Evolutionary conservation across 2,888 invertebrate species (phyloP).

Genomic region (Tetranychus piercei): DNA sequence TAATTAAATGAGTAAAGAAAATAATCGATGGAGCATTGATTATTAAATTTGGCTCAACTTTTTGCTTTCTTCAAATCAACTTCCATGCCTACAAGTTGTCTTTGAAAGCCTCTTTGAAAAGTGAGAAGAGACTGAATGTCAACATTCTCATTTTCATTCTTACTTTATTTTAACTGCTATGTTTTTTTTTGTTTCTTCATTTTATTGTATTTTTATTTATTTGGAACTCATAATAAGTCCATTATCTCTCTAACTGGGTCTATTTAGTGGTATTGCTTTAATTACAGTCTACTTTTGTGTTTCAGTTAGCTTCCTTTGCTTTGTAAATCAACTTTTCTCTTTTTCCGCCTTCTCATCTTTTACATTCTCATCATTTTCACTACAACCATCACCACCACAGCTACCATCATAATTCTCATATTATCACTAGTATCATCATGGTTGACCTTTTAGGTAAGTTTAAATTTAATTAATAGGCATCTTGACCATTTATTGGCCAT

Average conservation of each 20-base stretch:
- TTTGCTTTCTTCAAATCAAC: neutral
- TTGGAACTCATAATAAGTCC: no score
- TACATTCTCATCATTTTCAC: neutral
- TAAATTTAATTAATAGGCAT: neutral
- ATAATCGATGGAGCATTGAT: neutral
- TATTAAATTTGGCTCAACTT: neutral
- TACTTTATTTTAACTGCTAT: neutral
- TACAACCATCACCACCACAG: neutral
- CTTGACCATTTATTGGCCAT: neutral
- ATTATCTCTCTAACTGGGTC: neutral
- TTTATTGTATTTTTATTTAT: neutral
- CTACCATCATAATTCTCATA: neutral
- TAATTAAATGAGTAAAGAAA: neutral
- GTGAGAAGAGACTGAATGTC: neutral
- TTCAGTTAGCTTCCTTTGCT: neutral
- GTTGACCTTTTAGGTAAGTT: neutral
- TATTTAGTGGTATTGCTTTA: neutral
- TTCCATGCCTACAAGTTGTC: slow-evolving; percentile 1
- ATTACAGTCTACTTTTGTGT: neutral
- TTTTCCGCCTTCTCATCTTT: neutral
- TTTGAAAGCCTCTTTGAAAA: neutral
- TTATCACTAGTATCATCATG: neutral
- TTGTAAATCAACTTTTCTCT: neutral
- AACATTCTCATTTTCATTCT: neutral
- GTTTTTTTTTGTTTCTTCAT: neutral